These are phyloP conservation scores for Flabesymbios commensalis DNA, from an alignment of 2,888 invertebrate species.

Conservation along the genomic window DNA sequence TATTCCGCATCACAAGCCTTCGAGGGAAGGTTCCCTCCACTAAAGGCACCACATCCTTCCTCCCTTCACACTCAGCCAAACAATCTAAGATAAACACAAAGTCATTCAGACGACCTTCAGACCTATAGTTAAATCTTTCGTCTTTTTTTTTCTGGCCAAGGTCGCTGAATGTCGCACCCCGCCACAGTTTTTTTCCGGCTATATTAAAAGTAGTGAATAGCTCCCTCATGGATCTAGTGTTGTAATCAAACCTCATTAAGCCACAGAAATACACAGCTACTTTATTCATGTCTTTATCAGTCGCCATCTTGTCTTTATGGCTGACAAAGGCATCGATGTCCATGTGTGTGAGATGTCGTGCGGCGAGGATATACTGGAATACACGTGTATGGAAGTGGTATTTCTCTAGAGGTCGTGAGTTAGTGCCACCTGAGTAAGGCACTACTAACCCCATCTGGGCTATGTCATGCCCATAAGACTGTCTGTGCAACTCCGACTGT, in stretches of 20 bases:
- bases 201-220: no score
- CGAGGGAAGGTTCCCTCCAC: constrained; percentile 41
- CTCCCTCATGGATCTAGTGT: no score
- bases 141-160: constrained; percentile 7
- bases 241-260: constrained; percentile 38
- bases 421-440: no score
- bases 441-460: no score
- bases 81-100: constrained; percentile 44
- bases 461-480: no score
- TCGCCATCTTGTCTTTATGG: constrained; percentile 15
- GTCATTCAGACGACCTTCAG: constrained; percentile 33
- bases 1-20: constrained; percentile 32
- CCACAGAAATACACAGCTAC: constrained; percentile 41
- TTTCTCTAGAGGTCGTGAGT: no score
- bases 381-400: no score
- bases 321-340: constrained; percentile 24
- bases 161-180: no score
- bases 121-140: constrained; percentile 1
- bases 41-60: constrained; percentile 35
- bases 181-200: no score
- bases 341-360: constrained; percentile 42
- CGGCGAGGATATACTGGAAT: constrained; percentile 46
- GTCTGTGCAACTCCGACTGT: constrained; percentile 33
- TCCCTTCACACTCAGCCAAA: constrained; percentile 40
- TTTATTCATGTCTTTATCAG: constrained; percentile 14